phyloP scores from a whole-genome alignment of 2,797 vertebrate genomes.

The Spizella passerina region DNA sequence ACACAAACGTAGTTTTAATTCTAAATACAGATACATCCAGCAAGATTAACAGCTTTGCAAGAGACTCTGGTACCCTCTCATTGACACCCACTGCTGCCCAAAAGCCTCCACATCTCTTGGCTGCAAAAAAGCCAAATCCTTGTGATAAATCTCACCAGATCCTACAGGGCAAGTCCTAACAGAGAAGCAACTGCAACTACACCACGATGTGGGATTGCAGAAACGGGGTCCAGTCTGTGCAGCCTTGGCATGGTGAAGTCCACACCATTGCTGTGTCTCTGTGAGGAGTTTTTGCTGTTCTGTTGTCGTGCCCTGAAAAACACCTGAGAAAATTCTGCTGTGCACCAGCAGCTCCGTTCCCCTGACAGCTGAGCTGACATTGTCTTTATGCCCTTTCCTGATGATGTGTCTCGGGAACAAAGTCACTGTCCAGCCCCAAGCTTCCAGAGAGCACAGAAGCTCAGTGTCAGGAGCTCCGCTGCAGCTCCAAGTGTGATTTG shows the following conservation, averaged over 20 bases:
- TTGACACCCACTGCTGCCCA: neutral
- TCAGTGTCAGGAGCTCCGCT: neutral
- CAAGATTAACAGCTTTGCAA: neutral
- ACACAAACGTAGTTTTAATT: constrained; percentile 24
- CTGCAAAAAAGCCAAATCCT: neutral
- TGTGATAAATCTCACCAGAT: neutral
- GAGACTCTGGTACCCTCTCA: neutral
- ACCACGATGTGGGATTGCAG: fast-evolving
- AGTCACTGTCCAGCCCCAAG: neutral
- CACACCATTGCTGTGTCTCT: neutral
- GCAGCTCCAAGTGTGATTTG: neutral
- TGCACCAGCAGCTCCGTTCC: neutral
- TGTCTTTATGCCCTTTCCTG: neutral
- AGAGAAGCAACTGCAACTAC: neutral
- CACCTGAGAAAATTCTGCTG: neutral
- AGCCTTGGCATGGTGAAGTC: neutral
- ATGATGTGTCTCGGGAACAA: neutral
- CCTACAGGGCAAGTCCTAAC: fast-evolving
- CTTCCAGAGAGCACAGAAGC: neutral
- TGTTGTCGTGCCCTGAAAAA: neutral
- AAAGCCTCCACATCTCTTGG: neutral
- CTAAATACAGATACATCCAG: constrained; percentile 7
- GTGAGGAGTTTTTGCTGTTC: neutral
- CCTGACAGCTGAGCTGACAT: neutral
- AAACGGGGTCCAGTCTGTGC: fast-evolving